Percentiles rank a stretch among this genome's conserved stretches.
phyloP scores from a whole-genome alignment of 2,888 invertebrate genomes.

The Tanypteryx hageni region DNA sequence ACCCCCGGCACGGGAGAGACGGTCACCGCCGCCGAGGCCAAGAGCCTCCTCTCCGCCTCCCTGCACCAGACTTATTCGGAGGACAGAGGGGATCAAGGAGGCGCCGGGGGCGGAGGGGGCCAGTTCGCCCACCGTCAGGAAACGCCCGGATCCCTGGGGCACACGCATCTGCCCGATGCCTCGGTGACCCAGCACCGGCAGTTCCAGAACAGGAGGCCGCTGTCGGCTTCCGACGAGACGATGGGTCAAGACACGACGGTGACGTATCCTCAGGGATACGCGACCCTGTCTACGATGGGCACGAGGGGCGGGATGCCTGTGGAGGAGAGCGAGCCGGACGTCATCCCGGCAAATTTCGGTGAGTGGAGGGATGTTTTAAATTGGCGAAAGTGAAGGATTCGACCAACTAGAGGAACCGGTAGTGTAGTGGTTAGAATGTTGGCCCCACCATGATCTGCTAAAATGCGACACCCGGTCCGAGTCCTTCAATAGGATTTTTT shows the following conservation, averaged over 20 bases:
- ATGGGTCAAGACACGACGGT: constrained; percentile 19
- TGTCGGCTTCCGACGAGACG: constrained; percentile 38
- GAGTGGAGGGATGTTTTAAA: background rate
- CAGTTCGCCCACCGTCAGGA: constrained; percentile 38
- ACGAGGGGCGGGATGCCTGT: background rate
- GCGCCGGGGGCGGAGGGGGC: background rate
- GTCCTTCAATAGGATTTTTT: no score
- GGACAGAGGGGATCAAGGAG: background rate
- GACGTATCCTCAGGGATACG: constrained; percentile 44
- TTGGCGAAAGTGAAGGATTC: background rate
- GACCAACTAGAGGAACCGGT: no score
- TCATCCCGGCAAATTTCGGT: constrained; percentile 58
- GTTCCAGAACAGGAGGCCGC: constrained; percentile 47
- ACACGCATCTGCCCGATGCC: constrained; percentile 35
- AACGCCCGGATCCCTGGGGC: background rate
- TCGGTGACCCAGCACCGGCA: background rate
- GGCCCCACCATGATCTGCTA: no score
- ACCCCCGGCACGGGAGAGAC: background rate
- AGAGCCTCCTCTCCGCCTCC: constrained; percentile 40
- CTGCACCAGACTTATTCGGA: constrained; percentile 43
- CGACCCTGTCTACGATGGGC: constrained; percentile 46
- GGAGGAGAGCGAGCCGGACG: constrained; percentile 50
- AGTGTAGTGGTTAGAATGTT: no score
- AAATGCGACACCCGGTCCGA: no score
- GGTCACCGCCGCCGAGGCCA: constrained; percentile 34